Evolutionary conservation across 1,140 invertebrate genomes (phyloP).

Genomic region (Physella acuta): DNA sequence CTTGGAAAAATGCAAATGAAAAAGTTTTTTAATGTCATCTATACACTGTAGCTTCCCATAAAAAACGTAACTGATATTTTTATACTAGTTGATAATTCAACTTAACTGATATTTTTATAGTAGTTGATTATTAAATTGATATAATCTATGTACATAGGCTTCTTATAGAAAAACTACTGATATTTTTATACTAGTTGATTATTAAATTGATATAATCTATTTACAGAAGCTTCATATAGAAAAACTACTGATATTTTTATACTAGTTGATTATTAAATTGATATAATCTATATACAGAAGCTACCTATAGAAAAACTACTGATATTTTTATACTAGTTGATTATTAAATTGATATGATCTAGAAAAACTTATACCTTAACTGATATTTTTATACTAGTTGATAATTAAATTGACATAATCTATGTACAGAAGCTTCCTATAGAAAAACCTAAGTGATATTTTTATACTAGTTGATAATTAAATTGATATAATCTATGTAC

Average conservation of each 20-base stretch:
- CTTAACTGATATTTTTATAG: background rate
- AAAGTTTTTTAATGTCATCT: too few species aligned
- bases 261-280: background rate
- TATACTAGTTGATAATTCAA: too few species aligned
- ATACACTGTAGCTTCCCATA: too few species aligned
- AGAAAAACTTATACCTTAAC: too few species aligned
- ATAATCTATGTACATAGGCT: background rate
- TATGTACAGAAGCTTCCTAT: background rate
- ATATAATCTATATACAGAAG: too few species aligned
- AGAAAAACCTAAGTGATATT: background rate
- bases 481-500: background rate
- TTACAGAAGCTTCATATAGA: constrained; percentile 33
- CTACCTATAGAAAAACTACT: too few species aligned
- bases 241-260: constrained; percentile 33
- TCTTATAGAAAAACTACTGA: too few species aligned
- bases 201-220: background rate
- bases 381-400: background rate
- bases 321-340: too few species aligned
- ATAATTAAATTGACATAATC: background rate
- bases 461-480: background rate
- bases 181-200: background rate
- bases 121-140: background rate
- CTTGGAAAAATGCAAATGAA: too few species aligned
- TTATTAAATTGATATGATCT: too few species aligned
- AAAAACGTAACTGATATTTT: too few species aligned